Base-by-base conservation (phyloP, 1,140 invertebrate species). In the Ips typographus region DNA sequence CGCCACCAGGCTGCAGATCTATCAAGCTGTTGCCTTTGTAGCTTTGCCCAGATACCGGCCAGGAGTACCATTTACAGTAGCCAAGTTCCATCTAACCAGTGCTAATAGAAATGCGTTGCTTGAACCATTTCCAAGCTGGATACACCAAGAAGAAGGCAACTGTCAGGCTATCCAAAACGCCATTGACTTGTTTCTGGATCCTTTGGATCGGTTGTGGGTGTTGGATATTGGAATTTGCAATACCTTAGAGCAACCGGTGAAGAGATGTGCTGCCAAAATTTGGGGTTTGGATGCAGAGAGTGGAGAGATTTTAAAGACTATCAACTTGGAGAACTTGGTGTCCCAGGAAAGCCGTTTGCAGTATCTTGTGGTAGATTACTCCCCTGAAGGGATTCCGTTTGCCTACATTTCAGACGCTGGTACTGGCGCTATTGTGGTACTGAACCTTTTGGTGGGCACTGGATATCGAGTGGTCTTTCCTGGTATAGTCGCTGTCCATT, bases 191-290 rank as follows among this genome's bases (percentile, higher is more conserved):
- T 81, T 79, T 44, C 70, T 89, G 38, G 87, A 89, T 76, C 73
- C 76, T 22, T 77, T 86, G 75, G 85, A 86, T 68, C 83, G 87
- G n/a, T 76, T 91, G 1, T 91, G 90, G 89, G 82, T 86, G 1
- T 79, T 91, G 55, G 89, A 91, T 73, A 83, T 83, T 49, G 89
- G 89, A 44, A 81, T 89, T 43, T 84, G 88, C 1, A 87, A 90
- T 69, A 89, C 86, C 1, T 74, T 89, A 53, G 84, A 86, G 61
- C 82, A 85, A 43, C 88, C 89, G 0, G 82, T 87, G 1, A 83
- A 85, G 4, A 82, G 85, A n/a, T 88, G 87, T 69, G 79, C 83
- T 6, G 87, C 89, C 0, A 91, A 90, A 78, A 83, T 91, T 36
- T 83, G 89, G 4, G 87, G 84, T n/a, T 82, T 90, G 55, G 83